phyloP scores from a whole-genome alignment of 2,888 invertebrate species.

The Idaea straminata region DNA sequence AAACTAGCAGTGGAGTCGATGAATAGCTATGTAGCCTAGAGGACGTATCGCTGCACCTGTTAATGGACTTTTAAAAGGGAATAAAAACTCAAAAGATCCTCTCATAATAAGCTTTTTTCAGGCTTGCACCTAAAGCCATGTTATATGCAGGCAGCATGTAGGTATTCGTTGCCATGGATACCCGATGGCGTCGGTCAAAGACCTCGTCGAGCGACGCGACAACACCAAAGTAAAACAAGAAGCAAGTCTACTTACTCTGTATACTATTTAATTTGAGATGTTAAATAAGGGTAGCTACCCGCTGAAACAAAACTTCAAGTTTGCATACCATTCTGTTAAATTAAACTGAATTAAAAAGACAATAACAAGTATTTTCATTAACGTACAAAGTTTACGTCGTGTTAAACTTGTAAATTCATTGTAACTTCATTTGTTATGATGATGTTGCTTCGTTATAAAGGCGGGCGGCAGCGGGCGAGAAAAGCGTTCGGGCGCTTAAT shows the following conservation, averaged over 20 bases:
- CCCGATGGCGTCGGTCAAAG: slow-evolving; percentile 69
- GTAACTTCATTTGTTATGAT: slow-evolving; percentile 52
- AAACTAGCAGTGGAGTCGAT: neutral
- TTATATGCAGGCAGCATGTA: slow-evolving; percentile 49
- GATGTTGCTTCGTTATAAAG: slow-evolving; percentile 42
- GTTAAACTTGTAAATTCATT: slow-evolving; percentile 50
- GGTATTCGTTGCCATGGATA: slow-evolving; percentile 64
- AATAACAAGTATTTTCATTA: slow-evolving; percentile 38
- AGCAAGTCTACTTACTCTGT: slow-evolving; percentile 18
- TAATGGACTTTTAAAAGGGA: slow-evolving; percentile 43
- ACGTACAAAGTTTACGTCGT: slow-evolving; percentile 31
- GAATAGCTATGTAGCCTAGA: neutral
- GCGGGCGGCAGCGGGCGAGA: slow-evolving; percentile 33
- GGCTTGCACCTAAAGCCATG: slow-evolving; percentile 43
- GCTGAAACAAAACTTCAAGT: slow-evolving; percentile 29
- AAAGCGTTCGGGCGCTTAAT: slow-evolving; percentile 41
- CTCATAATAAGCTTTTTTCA: slow-evolving; percentile 58
- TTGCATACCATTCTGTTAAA: slow-evolving; percentile 36
- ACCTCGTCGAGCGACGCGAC: slow-evolving; percentile 66
- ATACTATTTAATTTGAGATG: slow-evolving; percentile 57
- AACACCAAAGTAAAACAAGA: slow-evolving; percentile 62
- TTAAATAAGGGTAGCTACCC: slow-evolving; percentile 47
- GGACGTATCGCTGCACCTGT: neutral
- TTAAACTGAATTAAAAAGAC: slow-evolving; percentile 37
- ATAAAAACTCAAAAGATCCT: slow-evolving; percentile 46